A percentile compares a stretch with the other conserved stretches of the same genome.
Conservation (phyloP, 2,797 vertebrate genomes). For the Diplodus sargus region DNA sequence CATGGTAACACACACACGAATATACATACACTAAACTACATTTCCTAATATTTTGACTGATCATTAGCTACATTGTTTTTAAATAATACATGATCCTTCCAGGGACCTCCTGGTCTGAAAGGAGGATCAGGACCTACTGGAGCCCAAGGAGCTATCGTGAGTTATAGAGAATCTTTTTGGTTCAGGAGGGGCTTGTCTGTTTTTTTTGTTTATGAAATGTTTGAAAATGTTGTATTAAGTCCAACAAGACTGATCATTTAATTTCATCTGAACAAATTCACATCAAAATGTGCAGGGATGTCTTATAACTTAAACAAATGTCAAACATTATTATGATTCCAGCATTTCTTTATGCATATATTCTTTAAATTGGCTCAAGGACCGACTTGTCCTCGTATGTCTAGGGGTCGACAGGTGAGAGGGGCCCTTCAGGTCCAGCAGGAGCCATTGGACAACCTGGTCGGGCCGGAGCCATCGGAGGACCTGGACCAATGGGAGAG, state of each 20-base stretch:
- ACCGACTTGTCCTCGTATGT: constrained; percentile 4
- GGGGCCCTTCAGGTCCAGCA: constrained; percentile 91
- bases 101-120: constrained; percentile 95
- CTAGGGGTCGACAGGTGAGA: constrained; percentile 92
- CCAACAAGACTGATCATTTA: neutral
- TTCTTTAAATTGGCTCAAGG: neutral
- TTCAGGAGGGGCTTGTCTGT: neutral
- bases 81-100: constrained; percentile 42
- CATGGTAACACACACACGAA: constrained; percentile 82
- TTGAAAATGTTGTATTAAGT: neutral
- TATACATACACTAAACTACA: neutral
- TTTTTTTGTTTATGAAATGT: neutral
- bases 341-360: neutral
- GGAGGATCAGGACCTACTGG: constrained; percentile 93
- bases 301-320: neutral
- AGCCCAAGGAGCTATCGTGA: constrained; percentile 89
- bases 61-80: neutral
- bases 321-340: neutral
- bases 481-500: constrained; percentile 93
- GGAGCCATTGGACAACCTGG: constrained; percentile 96
- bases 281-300: neutral
- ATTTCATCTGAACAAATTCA: constrained; percentile 9
- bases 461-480: constrained; percentile 91
- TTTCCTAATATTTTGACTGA: neutral
- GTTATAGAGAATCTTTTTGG: constrained; percentile 51